phyloP scores from a whole-genome alignment of 2,113 vertebrate genomes.

The Takifugu bimaculatus region DNA sequence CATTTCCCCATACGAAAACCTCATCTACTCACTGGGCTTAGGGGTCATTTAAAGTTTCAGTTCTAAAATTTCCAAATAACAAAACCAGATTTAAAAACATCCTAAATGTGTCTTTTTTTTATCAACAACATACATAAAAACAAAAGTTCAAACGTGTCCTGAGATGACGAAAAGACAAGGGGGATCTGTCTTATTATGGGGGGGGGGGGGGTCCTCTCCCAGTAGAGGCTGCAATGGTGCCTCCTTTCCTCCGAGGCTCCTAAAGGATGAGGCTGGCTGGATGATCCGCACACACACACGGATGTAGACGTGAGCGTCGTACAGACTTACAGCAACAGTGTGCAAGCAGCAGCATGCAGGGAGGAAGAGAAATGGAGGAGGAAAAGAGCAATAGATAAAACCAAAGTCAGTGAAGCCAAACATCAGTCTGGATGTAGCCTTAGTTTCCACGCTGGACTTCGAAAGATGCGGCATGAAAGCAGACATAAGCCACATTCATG shows the following conservation, averaged over 20 bases:
- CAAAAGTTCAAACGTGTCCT: too few relatives aligned
- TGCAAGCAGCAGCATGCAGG: constrained; percentile 55
- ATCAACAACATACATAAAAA: too few relatives aligned
- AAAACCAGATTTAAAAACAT: too few relatives aligned
- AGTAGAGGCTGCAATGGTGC: constrained; percentile 43
- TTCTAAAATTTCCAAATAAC: too few relatives aligned
- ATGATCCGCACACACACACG: constrained; percentile 27
- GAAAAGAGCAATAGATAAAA: constrained; percentile 12
- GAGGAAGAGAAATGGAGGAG: constrained; percentile 7
- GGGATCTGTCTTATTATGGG: background rate
- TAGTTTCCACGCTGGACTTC: background rate
- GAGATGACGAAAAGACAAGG: too few relatives aligned
- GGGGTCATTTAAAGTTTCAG: too few relatives aligned
- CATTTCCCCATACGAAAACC: too few relatives aligned
- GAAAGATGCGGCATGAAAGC: too few relatives aligned
- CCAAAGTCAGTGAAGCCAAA: constrained; percentile 14
- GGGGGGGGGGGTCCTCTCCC: constrained; percentile 33
- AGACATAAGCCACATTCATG: too few relatives aligned
- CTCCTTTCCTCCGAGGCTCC: constrained; percentile 45
- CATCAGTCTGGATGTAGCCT: background rate
- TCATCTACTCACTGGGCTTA: too few relatives aligned
- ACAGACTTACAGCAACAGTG: constrained; percentile 45
- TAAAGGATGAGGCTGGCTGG: constrained; percentile 56
- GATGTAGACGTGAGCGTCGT: constrained; percentile 5
- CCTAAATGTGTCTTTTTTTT: too few relatives aligned